A percentile compares a stretch with the other conserved stretches of the same genome.
phyloP scores from a whole-genome alignment of 1,140 invertebrate species.

The Eurytemora carolleeae region DNA sequence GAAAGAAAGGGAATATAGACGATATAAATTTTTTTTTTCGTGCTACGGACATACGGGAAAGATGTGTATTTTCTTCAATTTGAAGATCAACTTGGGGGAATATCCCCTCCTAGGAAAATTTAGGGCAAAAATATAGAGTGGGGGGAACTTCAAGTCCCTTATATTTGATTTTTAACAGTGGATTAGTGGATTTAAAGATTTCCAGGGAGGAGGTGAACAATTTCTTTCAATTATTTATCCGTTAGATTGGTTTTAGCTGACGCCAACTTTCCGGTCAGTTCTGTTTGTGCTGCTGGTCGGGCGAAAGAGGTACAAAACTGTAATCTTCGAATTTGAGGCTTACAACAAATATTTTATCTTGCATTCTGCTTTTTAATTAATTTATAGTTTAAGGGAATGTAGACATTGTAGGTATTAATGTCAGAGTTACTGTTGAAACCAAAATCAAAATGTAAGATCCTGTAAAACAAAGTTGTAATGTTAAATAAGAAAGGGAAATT shows the following conservation, averaged over 20 bases:
- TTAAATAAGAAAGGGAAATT: too few species aligned
- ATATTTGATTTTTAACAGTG: background rate
- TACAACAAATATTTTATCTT: background rate
- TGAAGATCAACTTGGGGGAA: background rate
- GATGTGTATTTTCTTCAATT: background rate
- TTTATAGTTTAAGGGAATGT: too few species aligned
- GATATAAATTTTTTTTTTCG: too few species aligned
- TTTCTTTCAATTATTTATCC: too few species aligned
- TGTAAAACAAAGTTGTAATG: background rate
- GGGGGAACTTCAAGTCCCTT: background rate
- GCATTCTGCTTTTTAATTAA: background rate
- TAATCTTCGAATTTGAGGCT: background rate
- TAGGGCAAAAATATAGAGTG: background rate
- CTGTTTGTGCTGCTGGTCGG: background rate
- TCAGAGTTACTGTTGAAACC: too few species aligned
- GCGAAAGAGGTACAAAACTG: background rate
- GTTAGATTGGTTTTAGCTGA: constrained; percentile 11
- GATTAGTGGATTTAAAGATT: too few species aligned
- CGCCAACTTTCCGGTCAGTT: constrained; percentile 9
- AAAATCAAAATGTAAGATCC: background rate
- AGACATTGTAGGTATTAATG: too few species aligned
- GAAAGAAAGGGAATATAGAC: too few species aligned
- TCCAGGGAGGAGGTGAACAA: too few species aligned
- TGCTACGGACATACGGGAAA: too few species aligned
- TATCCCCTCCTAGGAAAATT: background rate